Conservation (phyloP, 1,140 invertebrate species). For the Octopus bimaculoides region DNA sequence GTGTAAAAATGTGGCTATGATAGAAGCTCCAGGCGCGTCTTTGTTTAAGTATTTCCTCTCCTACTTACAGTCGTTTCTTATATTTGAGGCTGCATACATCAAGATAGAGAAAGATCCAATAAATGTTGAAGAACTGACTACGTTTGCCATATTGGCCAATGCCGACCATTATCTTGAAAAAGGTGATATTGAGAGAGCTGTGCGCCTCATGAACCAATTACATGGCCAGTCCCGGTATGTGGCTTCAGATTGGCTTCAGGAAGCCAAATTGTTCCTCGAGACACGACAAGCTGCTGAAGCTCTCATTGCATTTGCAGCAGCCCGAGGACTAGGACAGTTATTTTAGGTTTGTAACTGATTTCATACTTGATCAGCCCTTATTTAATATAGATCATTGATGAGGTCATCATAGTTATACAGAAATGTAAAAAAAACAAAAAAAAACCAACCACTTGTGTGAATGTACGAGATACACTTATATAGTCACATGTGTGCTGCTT, state of each 20-base stretch:
- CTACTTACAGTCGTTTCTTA: constrained; percentile 72
- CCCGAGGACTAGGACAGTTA: constrained; percentile 50
- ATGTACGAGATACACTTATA: too few relatives aligned
- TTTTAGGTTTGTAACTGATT: constrained; percentile 31
- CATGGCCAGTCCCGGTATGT: constrained; percentile 79
- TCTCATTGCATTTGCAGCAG: constrained; percentile 60
- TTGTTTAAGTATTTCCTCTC: constrained; percentile 82
- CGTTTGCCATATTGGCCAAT: constrained; percentile 82
- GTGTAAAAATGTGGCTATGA: constrained; percentile 71
- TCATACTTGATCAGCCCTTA: not conserved
- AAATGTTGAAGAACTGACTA: constrained; percentile 67
- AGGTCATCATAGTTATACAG: too few relatives aligned
- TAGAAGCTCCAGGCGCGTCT: constrained; percentile 76
- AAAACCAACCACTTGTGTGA: too few relatives aligned
- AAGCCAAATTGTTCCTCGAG: constrained; percentile 80
- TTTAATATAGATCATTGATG: too few relatives aligned
- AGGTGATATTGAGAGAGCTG: constrained; percentile 77
- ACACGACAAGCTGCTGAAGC: constrained; percentile 85
- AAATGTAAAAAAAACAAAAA: too few relatives aligned
- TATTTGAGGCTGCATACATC: constrained; percentile 60
- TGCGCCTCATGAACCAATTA: constrained; percentile 87
- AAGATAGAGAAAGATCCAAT: constrained; percentile 45
- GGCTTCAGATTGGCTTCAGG: constrained; percentile 82
- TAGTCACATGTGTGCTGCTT: too few relatives aligned
- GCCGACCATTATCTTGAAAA: constrained; percentile 78